A percentile compares a stretch with the other conserved stretches of the same genome.
Evolutionary conservation across 2,113 vertebrate genomes (phyloP).

Genomic region (Coptodon rendalli): DNA sequence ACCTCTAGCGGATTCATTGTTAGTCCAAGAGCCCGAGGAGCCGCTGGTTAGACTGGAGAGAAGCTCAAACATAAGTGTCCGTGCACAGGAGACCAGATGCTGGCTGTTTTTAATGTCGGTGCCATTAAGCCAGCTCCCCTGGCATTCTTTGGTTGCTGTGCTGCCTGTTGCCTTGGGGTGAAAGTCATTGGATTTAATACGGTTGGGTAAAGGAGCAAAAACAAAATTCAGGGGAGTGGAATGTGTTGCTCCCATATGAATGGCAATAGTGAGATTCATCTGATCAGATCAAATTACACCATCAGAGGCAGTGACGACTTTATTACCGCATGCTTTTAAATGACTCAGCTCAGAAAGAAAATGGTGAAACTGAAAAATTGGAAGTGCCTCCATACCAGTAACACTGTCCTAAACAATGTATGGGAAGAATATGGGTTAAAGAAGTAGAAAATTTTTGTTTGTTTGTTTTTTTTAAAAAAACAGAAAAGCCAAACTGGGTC

Average conservation of each 20-base stretch:
- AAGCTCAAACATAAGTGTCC: conserved; percentile 47
- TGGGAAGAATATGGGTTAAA: background rate
- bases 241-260: conserved; percentile 5
- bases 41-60: conserved; percentile 30
- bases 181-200: conserved; percentile 58
- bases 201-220: conserved; percentile 4
- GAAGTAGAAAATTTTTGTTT: background rate
- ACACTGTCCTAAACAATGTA: background rate
- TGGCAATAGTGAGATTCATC: background rate
- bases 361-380: background rate
- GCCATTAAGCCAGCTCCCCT: conserved; percentile 60
- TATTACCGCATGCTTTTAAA: background rate
- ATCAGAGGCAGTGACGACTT: background rate
- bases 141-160: conserved; percentile 44
- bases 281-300: background rate
- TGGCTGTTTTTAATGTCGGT: conserved; percentile 54
- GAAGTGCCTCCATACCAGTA: background rate
- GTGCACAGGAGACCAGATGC: conserved; percentile 57
- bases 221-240: background rate
- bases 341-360: background rate
- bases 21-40: conserved; percentile 30
- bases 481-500: background rate
- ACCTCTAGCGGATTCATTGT: conserved; percentile 39
- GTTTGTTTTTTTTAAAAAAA: background rate
- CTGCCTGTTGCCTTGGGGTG: conserved; percentile 42